Conservation (phyloP, 2,888 invertebrate species). For the Platerodrilus igneus region DNA sequence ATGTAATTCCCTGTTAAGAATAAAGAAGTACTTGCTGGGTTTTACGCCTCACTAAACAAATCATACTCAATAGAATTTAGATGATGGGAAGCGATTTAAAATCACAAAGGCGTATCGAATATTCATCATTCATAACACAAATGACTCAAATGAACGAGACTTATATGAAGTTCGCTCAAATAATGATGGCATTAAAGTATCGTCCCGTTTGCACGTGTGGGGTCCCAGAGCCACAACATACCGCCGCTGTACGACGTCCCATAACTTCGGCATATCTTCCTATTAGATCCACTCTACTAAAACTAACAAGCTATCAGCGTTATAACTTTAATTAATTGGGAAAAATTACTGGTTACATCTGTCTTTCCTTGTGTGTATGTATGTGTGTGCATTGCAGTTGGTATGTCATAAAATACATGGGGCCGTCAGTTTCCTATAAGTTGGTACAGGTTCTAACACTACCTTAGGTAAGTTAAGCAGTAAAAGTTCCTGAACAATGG, state of each 20-base stretch:
- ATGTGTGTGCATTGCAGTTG: constrained; percentile 20
- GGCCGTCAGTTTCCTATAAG: too few species aligned
- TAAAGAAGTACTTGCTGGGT: constrained; percentile 12
- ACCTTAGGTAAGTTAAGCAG: constrained; percentile 6
- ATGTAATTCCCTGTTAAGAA: too few species aligned
- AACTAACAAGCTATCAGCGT: constrained; percentile 25
- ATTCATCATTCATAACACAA: constrained; percentile 24
- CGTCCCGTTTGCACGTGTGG: constrained; percentile 32
- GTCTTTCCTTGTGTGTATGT: constrained; percentile 19
- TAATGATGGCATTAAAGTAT: constrained; percentile 27
- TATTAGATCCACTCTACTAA: constrained; percentile 29
- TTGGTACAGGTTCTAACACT: too few species aligned
- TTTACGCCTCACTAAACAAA: constrained; percentile 19
- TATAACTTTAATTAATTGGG: constrained; percentile 28
- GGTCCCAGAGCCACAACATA: too few species aligned
- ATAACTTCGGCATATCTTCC: constrained; percentile 29
- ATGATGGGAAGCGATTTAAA: constrained; percentile 19
- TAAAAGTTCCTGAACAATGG: too few species aligned
- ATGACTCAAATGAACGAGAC: too few species aligned
- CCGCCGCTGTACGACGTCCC: constrained; percentile 26
- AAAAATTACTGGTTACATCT: constrained; percentile 24
- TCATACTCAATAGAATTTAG: constrained; percentile 12
- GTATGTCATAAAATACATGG: constrained; percentile 16
- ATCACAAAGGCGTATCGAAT: too few species aligned
- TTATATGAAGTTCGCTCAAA: constrained; percentile 28